Base-by-base conservation (phyloP, 2,888 invertebrate species). In the Tetropium fuscum region DNA sequence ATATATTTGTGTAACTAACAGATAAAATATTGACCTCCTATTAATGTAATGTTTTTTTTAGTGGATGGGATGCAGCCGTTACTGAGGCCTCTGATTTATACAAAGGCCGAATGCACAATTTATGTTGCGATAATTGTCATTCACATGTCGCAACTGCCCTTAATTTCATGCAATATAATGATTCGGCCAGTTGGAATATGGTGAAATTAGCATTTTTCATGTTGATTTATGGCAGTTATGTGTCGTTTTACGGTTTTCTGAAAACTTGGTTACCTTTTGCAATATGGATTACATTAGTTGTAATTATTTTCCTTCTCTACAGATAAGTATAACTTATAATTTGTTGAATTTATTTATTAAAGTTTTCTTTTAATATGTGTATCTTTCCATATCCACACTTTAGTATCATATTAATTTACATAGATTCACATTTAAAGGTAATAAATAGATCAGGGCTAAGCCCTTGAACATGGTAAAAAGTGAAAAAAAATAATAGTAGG, bases 61-160 rank as follows among this genome's bases (percentile, higher is more conserved):
- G 87, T 1, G 91, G 90, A 0, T 99, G 95, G 94, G 98, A 99
- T 78, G 85, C 89, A 59, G 92, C 90, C 0, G 91, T 99, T 0
- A 83, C 89, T 1, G 94, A 97, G 79, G 97, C 99, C 1, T 97
- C 97, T 0, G 95, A 97, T 60, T 91, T 94, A 66, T 99, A 99
- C 78, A 94, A 95, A 77, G 90, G 89, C 30, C 87, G 95, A 80
- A 95, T 94, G 91, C 99, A 99, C 79, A 98, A 98, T 80, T 83
- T 99, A 61, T 92, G 90, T 77, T 98, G 95, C 80, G 98, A 99
- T 82, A 98, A 99, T 82, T 99, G 99, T 76, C 98, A 99, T 81
- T 98, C 98, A 0, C 98, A 98, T 81, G 97, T 97, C 20, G 98
- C 97, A 0, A 90, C 89, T 61, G 97, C 98, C 0, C 84, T 99